Conservation (phyloP, 2,797 vertebrate genomes). For the Tangara arthus region DNA sequence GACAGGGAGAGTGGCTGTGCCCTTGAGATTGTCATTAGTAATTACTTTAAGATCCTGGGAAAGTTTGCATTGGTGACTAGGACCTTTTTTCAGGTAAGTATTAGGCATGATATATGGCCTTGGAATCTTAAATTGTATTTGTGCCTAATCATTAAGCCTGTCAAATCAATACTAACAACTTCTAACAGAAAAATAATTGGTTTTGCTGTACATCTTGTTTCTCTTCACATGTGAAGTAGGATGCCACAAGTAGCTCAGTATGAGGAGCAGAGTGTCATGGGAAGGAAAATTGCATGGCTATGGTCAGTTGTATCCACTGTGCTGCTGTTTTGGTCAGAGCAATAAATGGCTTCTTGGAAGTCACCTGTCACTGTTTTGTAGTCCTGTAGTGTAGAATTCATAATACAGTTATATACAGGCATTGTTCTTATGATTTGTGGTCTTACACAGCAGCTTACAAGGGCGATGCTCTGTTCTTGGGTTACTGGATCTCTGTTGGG, state of each 20-base stretch:
- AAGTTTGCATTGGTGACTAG: neutral
- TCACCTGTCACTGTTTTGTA: neutral
- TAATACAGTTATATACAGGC: neutral
- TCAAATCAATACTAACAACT: neutral
- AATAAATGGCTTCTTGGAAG: neutral
- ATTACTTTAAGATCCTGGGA: neutral
- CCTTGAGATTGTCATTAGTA: neutral
- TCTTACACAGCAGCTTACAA: neutral
- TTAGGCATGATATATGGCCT: neutral
- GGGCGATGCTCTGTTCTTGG: fast-evolving
- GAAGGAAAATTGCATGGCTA: neutral
- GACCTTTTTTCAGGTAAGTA: neutral
- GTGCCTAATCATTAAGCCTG: neutral
- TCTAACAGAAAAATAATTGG: neutral
- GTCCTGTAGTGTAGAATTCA: neutral
- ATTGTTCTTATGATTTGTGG: neutral
- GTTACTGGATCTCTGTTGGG: fast-evolving
- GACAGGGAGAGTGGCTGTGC: neutral
- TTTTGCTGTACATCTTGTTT: neutral
- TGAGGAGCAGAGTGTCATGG: neutral
- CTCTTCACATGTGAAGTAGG: neutral
- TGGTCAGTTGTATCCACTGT: neutral
- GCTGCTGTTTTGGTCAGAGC: neutral
- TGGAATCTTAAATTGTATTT: neutral
- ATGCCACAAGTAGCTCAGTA: neutral